Evolutionary conservation across 1,140 invertebrate genomes (phyloP), one percentile per base, ranked within the genome.

Genomic region (Meloidogyne chitwoodi): DNA sequence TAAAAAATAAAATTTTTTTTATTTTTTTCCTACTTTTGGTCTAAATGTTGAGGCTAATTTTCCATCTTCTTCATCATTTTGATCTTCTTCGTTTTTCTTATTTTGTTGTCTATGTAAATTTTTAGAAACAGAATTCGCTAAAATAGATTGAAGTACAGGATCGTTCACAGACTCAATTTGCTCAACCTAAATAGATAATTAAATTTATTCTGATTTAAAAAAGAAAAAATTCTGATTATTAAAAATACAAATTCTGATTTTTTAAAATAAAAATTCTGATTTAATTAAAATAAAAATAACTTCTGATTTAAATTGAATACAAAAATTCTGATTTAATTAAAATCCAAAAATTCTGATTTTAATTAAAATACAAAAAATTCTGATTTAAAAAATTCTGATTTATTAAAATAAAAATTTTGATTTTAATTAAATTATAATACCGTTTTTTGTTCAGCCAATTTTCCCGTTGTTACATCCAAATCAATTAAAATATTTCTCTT

Each of bases 151-250:
- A 31, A 82, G 38, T 16, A 82, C 72, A 4, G 73, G 73, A 56
- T 82, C 81, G 22, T 80, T 62, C 14, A 64, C 82, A 22, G 72
- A 79, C 69, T 82, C 79, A 24, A 82, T 74, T 12, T 79, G 63
- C 4, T 74, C 34, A 26, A 66, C 29, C 78, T 76, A 26, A 41
- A 73, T 62, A 19, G 73, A 19, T 72, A 10, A 8, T 6, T 38
- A 38, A 38, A 6, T 38, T 3, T 31, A 26, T 80, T 70, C 63
- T 26, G 63, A 64, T 64, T n/a, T n/a, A 64, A 11, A 19, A 16
- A 14, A 12, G 19, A 14, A 41, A 2, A 41, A 41, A 41, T 41
- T 41, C 38, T 41, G 38, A 41, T 41, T 4, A 10, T 4, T 34
- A 34, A 12, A 44, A 38, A 4, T 44, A 24, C 24, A 29, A 16